Conservation (phyloP, 2,888 invertebrate species). For the Escarpia spicata region DNA sequence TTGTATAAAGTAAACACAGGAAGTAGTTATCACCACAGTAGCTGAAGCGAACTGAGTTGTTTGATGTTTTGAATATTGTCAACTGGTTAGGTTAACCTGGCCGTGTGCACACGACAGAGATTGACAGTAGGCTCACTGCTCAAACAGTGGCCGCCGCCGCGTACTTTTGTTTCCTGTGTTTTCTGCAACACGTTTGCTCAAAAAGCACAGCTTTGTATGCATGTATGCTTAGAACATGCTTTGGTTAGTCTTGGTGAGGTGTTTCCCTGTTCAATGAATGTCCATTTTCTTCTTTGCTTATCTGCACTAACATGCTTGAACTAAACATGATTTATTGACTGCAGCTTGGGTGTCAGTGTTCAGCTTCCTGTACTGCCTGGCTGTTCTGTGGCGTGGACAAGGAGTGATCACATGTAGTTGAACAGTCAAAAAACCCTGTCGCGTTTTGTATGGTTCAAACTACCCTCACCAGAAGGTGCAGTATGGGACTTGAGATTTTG, state of each 20-base stretch:
- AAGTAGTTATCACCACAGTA: background rate
- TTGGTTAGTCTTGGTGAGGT: background rate
- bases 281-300: background rate
- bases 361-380: background rate
- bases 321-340: background rate
- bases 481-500: too few species aligned
- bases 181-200: background rate
- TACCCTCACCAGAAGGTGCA: too few species aligned
- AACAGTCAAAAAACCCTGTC: too few species aligned
- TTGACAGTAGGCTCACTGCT: background rate
- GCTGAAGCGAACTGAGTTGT: background rate
- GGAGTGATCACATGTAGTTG: too few species aligned
- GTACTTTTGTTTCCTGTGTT: background rate
- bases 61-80: background rate
- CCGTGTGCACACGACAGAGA: background rate
- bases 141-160: too few species aligned
- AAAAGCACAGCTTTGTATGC: background rate
- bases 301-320: background rate
- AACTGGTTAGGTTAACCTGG: background rate
- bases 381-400: background rate
- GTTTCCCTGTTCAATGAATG: background rate
- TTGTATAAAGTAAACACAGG: background rate
- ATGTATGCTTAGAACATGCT: background rate
- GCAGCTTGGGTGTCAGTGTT: background rate
- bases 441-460: too few species aligned